Base-by-base conservation (phyloP, 2,888 invertebrate species). In the Sarcophaga subvicina region DNA sequence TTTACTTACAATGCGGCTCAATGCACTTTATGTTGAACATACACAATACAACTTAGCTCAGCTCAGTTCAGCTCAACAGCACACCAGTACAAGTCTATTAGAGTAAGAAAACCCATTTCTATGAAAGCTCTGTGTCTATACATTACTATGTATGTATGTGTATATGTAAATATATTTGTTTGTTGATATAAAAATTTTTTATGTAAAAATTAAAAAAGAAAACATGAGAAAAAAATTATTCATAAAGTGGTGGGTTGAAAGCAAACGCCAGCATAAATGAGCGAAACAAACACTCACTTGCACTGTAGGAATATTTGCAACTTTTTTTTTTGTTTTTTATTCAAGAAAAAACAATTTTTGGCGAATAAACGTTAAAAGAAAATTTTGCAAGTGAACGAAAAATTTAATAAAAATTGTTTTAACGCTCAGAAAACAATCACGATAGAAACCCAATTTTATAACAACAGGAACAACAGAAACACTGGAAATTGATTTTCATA, bases 1-100 rank as follows among this genome's bases (percentile, higher is more conserved):
- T 80, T 80, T 80, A 72, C 85, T 80, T 80, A 54, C 66, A 77
- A 85, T 85, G 37, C 37, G 76, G 45, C 72, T 72, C 76, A 71
- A 25, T 80, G 85, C 80, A 80, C 76, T 80, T 77, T 67, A 76
- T 77, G 76, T 62, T 25, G 66, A 72, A 49, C 37, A 37, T 37
- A 37, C 37, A 37, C 37, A 6, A 37, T 37, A 8, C 37, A 6
- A 37, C 37, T 37, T 8, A 37, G 37, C 6, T 37, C 8, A 8
- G 8, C 2, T 27, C 3, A 25, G 25, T 22, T 22, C 22, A 22
- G 37, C 37, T 37, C 37, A 37, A 17, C 22, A 72, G 49, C 37
- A 37, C 37, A 37, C 37, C 6, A 5, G 37, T 37, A 72, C 72
- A 72, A 77, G 47, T 77, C 27, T 75, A 82, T 77, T 83, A 78